A percentile compares a stretch with the other conserved stretches of the same genome.
Evolutionary conservation across 1,140 invertebrate species (phyloP).

Genomic region (Zeugodacus cucurbitae): DNA sequence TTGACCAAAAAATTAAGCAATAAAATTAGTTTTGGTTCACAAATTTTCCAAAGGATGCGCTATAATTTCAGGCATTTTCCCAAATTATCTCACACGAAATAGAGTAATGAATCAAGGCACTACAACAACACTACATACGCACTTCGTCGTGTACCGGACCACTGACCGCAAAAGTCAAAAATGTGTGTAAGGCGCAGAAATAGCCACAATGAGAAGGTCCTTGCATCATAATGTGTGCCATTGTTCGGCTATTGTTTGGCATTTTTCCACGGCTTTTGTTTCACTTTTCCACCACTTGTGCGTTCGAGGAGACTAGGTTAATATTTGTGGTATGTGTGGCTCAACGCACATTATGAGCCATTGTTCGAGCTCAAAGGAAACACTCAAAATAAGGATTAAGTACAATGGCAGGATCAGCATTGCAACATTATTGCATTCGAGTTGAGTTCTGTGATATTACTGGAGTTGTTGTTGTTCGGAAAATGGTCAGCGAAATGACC

Average conservation of each 20-base stretch:
- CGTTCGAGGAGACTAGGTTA: neutral
- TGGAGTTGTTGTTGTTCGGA: neutral
- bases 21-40: conserved; percentile 65
- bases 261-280: neutral
- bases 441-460: neutral
- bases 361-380: conserved; percentile 31
- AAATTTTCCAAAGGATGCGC: conserved; percentile 53
- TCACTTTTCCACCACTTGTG: neutral
- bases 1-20: conserved; percentile 61
- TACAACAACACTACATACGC: neutral
- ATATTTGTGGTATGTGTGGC: neutral
- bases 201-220: conserved; percentile 27
- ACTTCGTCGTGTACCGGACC: conserved; percentile 8
- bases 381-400: conserved; percentile 36
- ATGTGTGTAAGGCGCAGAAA: neutral
- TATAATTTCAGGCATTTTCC: conserved; percentile 7
- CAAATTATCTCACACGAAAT: conserved; percentile 51
- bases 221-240: conserved; percentile 57
- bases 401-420: neutral
- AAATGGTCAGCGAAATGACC: conserved; percentile 48
- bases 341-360: conserved; percentile 7
- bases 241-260: neutral
- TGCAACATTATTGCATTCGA: conserved; percentile 10
- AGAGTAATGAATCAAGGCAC: conserved; percentile 59
- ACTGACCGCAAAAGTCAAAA: conserved; percentile 50